A percentile compares a stretch with the other conserved stretches of the same genome.
Conservation (phyloP, 1,140 invertebrate genomes). For the Stegodyphus dumicola region DNA sequence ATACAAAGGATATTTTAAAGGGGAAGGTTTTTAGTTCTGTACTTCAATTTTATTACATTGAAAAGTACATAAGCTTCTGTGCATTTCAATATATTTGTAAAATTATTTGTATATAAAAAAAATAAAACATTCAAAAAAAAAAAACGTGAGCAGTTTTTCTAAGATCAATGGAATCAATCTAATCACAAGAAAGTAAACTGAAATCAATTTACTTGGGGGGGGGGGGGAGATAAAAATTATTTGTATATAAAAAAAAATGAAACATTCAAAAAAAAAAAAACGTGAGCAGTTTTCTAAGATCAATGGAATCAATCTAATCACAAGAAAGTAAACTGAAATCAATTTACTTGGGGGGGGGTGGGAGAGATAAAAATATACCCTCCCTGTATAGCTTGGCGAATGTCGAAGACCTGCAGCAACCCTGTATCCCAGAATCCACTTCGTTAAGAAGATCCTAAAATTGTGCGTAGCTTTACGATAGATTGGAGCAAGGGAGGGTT, state of each 20-base stretch:
- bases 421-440: constrained; percentile 48
- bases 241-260: neutral
- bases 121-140: too few species aligned
- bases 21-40: too few species aligned
- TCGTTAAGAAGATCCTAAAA: constrained; percentile 59
- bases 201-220: neutral
- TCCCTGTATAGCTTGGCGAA: neutral
- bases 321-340: neutral
- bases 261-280: neutral
- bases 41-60: too few species aligned
- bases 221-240: neutral
- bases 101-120: neutral
- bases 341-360: neutral
- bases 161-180: too few species aligned
- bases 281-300: neutral
- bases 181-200: neutral
- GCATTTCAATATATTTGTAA: too few species aligned
- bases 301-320: too few species aligned
- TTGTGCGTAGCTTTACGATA: constrained; percentile 28
- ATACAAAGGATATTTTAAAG: too few species aligned
- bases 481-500: neutral
- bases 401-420: constrained; percentile 7
- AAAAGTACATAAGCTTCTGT: too few species aligned
- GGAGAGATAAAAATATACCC: neutral
- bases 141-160: too few species aligned